Evolutionary conservation across 2,113 vertebrate species (phyloP).

Genomic region (Syngnathus floridae): DNA sequence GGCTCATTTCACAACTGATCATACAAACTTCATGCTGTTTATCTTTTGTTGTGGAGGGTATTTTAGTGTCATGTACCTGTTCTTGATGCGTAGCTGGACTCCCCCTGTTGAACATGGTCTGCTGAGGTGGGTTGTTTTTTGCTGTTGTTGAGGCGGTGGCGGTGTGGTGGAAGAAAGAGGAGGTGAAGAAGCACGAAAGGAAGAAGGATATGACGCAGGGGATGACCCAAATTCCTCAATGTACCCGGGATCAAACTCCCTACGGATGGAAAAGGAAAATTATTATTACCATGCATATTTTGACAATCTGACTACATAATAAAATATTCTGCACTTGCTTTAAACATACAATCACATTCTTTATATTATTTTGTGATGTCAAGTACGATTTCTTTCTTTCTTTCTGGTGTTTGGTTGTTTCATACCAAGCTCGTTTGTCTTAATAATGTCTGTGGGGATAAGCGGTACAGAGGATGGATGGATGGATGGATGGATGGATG

Average conservation of each 20-base stretch:
- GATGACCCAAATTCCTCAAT: conserved; percentile 35
- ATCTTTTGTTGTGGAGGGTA: too few species aligned
- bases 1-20: neutral
- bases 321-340: too few species aligned
- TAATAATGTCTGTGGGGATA: neutral
- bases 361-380: neutral
- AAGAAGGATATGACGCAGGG: conserved; percentile 5
- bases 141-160: conserved; percentile 7
- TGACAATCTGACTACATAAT: too few species aligned
- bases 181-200: conserved; percentile 6
- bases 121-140: conserved; percentile 17
- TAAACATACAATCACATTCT: neutral
- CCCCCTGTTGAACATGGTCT: conserved; percentile 28
- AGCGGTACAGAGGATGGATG: too few species aligned
- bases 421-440: neutral
- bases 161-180: conserved; percentile 3
- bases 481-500: too few species aligned
- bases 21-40: neutral
- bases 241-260: conserved; percentile 45
- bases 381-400: neutral
- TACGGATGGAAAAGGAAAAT: conserved; percentile 17
- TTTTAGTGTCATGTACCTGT: conserved; percentile 32
- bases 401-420: neutral
- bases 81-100: conserved; percentile 49
- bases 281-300: neutral